Evolutionary conservation across 1,140 invertebrate species (phyloP).

Genomic region (Halictus rubicundus): DNA sequence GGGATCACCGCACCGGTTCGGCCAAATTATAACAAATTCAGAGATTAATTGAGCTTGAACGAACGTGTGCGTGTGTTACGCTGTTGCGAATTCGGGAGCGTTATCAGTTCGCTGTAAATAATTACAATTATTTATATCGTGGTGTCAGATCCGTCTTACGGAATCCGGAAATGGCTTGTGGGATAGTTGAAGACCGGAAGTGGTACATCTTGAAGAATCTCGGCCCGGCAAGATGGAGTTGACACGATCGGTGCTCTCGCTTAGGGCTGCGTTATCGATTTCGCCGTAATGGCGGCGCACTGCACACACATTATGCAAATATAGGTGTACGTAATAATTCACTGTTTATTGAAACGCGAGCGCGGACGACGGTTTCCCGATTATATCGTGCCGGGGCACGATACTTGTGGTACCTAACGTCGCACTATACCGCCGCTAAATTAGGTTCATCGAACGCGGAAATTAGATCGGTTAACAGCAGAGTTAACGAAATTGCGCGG

Average conservation of each 20-base stretch:
- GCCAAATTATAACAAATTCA: constrained; percentile 27
- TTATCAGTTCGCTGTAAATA: neutral
- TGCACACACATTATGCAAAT: constrained; percentile 40
- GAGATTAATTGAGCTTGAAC: neutral
- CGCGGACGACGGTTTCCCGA: constrained; percentile 6
- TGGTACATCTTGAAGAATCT: neutral
- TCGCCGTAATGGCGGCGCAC: neutral
- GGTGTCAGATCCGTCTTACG: no score
- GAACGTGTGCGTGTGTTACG: neutral
- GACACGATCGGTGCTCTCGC: neutral
- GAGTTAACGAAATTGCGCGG: constrained; percentile 21
- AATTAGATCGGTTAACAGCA: constrained; percentile 24
- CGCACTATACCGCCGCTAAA: constrained; percentile 11
- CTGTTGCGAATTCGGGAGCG: neutral
- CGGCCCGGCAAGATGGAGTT: neutral
- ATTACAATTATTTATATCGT: no score
- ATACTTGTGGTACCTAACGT: constrained; percentile 24
- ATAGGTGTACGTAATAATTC: constrained; percentile 41
- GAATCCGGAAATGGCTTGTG: no score
- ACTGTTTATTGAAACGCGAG: constrained; percentile 49
- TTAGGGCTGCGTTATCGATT: constrained; percentile 33
- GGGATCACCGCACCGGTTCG: neutral
- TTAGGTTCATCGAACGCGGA: constrained; percentile 7
- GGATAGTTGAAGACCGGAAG: neutral
- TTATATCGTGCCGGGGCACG: constrained; percentile 9